These are phyloP conservation scores for Drepana arcuata DNA, from an alignment of 1,140 invertebrate genomes.

Conservation along the genomic window DNA sequence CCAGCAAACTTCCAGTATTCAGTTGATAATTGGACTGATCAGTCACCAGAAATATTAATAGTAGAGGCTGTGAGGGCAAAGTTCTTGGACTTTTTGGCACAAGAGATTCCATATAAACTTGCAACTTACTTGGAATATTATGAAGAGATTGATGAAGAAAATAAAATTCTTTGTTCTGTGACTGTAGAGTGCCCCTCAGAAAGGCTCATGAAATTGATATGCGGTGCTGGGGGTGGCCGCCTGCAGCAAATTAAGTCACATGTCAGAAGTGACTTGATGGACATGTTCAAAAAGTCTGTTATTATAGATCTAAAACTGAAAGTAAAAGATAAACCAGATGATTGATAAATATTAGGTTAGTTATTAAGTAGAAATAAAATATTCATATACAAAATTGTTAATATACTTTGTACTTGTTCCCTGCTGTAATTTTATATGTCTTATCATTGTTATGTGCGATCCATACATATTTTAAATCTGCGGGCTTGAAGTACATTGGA, in stretches of 20 bases:
- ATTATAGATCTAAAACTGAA: conserved; percentile 38
- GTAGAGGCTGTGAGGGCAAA: conserved; percentile 82
- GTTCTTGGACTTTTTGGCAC: conserved; percentile 82
- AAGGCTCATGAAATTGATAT: conserved; percentile 75
- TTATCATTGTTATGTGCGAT: not conserved
- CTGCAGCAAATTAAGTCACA: conserved; percentile 77
- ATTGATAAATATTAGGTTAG: not conserved
- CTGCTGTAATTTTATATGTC: not conserved
- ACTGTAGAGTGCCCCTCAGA: conserved; percentile 75
- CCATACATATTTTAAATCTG: not conserved
- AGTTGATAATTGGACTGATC: conserved; percentile 78
- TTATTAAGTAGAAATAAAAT: not conserved
- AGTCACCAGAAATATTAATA: conserved; percentile 78
- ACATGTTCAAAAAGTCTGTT: conserved; percentile 50
- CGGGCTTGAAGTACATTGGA: no score
- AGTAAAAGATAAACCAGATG: conserved; percentile 14
- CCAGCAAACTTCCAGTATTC: conserved; percentile 78
- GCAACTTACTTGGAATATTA: conserved; percentile 78
- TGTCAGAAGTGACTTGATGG: conserved; percentile 58
- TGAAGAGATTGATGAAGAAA: conserved; percentile 73
- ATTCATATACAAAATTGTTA: conserved; percentile 1
- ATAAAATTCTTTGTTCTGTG: conserved; percentile 75
- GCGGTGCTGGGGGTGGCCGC: conserved; percentile 77
- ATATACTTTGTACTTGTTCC: conserved; percentile 2
- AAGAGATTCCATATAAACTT: conserved; percentile 88